phyloP scores from a whole-genome alignment of 2,113 vertebrate genomes.

The Cranoglanis bouderius region DNA sequence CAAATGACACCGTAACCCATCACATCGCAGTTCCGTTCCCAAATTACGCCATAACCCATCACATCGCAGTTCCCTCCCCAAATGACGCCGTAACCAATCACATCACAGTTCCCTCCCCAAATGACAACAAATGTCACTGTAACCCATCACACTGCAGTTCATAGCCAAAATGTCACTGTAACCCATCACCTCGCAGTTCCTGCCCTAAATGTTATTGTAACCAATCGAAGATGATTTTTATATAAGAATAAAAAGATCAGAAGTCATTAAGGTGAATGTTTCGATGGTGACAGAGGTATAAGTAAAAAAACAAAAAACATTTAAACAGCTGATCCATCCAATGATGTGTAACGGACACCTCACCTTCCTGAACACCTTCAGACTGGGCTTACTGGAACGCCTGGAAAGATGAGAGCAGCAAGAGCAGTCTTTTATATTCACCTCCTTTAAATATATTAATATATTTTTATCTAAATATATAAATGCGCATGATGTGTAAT shows the following conservation, averaged over 20 bases:
- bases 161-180: neutral
- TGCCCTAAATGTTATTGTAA: no score
- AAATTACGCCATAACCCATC: neutral
- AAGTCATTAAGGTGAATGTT: neutral
- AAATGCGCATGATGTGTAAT: no score
- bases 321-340: neutral
- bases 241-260: neutral
- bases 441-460: neutral
- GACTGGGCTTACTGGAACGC: slow-evolving; percentile 79
- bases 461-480: no score
- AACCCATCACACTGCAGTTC: neutral
- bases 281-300: neutral
- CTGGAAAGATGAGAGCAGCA: slow-evolving; percentile 28
- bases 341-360: slow-evolving; percentile 50
- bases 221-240: neutral
- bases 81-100: no score
- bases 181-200: neutral
- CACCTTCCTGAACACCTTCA: slow-evolving; percentile 89
- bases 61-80: no score
- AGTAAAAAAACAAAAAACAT: neutral
- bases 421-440: neutral
- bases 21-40: neutral
- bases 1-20: neutral
- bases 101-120: no score
- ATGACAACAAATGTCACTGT: no score